Evolutionary conservation across 2,797 vertebrate species (phyloP).

Genomic region (Danio jaintianensis): DNA sequence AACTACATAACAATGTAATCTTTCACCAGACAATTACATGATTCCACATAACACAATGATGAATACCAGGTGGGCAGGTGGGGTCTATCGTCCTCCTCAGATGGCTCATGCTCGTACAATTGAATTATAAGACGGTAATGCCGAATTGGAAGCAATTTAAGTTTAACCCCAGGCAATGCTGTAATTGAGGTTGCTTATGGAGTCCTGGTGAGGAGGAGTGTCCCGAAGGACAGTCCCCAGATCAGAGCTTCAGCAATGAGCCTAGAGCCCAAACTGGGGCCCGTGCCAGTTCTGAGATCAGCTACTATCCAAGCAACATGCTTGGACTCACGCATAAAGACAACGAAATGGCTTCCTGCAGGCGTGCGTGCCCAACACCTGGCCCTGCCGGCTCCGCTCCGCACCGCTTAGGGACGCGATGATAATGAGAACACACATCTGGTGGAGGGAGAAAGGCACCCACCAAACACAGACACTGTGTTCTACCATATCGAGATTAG

Average conservation of each 20-base stretch:
- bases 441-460: slow-evolving; percentile 39
- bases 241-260: slow-evolving; percentile 46
- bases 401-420: slow-evolving; percentile 23
- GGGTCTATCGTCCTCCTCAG: slow-evolving; percentile 40
- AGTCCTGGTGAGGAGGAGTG: slow-evolving; percentile 48
- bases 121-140: slow-evolving; percentile 50
- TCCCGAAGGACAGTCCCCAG: slow-evolving; percentile 42
- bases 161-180: slow-evolving; percentile 47
- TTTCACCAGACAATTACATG: slow-evolving; percentile 48
- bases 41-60: slow-evolving; percentile 42
- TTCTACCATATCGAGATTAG: slow-evolving; percentile 53
- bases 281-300: slow-evolving; percentile 56
- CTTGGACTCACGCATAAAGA: slow-evolving; percentile 51
- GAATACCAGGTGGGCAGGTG: slow-evolving; percentile 42
- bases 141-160: slow-evolving; percentile 47
- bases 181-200: slow-evolving; percentile 48
- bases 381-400: slow-evolving; percentile 42
- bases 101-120: slow-evolving; percentile 39
- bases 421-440: slow-evolving; percentile 58
- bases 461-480: slow-evolving; percentile 15
- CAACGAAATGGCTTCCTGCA: slow-evolving; percentile 61
- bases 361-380: slow-evolving; percentile 54
- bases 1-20: slow-evolving; percentile 46
- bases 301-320: slow-evolving; percentile 44
- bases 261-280: slow-evolving; percentile 48